Base-by-base conservation (phyloP, 2,888 invertebrate species). In the Gordius sp. region DNA sequence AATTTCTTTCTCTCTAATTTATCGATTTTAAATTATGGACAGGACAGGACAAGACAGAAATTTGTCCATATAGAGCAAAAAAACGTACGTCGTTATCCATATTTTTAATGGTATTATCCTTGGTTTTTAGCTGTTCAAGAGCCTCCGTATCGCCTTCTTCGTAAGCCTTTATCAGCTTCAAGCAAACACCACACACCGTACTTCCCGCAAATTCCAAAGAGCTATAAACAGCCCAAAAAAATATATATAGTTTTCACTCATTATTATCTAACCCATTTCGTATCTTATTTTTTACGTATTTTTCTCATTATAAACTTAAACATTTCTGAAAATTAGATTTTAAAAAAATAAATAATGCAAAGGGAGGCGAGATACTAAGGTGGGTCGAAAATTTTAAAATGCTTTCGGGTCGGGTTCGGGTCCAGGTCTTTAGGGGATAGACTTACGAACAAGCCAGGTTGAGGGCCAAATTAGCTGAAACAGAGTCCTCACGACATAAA, bases 391-490 rank as follows among this genome's bases (percentile, higher is more conserved):
- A 33, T 13, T 33, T 33, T 13, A 33, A 33, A 33, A n/a, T n/a
- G n/a, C n/a, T n/a, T n/a, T n/a, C n/a, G n/a, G n/a, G n/a, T n/a
- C n/a, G n/a, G 39, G 39, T 13, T 13, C 8, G 39, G 8, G 39
- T 13, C n/a, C 8, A 8, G 8, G n/a, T 33, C n/a, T 33, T 33
- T 13, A 33, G 8, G 39, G 8, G n/a, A 33, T 33, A 33, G n/a
- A 33, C n/a, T 33, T 33, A 47, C 47, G 16, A 8, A 20, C 47
- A 47, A n/a, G 47, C 47, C 20, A 18, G 47, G 47, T 47, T 47
- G 16, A 47, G 8, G 20, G 47, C 47, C 4, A 4, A 4, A 4
- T 47, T 23, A 23, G 47, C 47, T 4, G 16, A n/a, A 47, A 47
- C 47, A 8, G 47, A 20, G 47, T 47, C 47, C 47, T 20, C 47